A percentile compares a stretch with the other conserved stretches of the same genome.
These are phyloP conservation scores for Pseudochaenichthys georgianus DNA, from an alignment of 2,797 vertebrate species.

Conservation along the genomic window DNA sequence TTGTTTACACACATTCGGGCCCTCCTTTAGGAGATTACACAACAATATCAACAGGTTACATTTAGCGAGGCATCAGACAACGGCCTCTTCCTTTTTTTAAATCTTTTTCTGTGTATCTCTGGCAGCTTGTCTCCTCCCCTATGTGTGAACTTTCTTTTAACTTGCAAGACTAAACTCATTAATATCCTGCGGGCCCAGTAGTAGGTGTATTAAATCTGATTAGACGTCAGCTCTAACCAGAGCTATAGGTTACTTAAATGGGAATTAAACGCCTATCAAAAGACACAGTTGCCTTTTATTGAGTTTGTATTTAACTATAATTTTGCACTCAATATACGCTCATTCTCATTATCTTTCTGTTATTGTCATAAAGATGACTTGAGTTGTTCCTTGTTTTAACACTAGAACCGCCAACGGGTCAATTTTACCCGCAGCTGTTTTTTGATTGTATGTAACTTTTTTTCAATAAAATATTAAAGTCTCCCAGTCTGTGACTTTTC, in stretches of 20 bases:
- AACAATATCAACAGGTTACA: not conserved
- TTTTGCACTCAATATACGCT: not conserved
- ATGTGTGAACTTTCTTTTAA: conserved; percentile 2
- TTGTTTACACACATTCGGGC: conserved; percentile 6
- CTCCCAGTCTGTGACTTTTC: too few relatives aligned
- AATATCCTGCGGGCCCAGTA: not conserved
- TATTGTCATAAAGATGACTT: not conserved
- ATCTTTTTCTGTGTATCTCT: conserved; percentile 3
- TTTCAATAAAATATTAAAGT: too few relatives aligned
- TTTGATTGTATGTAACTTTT: too few relatives aligned
- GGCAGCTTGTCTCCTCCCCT: not conserved
- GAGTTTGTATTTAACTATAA: conserved; percentile 3
- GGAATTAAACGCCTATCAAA: conserved; percentile 4
- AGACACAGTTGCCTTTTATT: conserved; percentile 18
- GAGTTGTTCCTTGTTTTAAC: conserved; percentile 2
- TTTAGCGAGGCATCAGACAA: conserved; percentile 1
- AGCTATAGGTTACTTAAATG: not conserved
- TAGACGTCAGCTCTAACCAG: not conserved
- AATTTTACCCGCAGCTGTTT: too few relatives aligned
- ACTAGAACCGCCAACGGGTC: too few relatives aligned
- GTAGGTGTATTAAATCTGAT: conserved; percentile 8
- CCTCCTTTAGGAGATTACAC: not conserved
- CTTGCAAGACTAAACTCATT: not conserved
- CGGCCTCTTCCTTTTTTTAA: conserved; percentile 8
- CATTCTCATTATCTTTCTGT: not conserved